These are phyloP conservation scores for Dugesia japonica DNA, from an alignment of 2,888 invertebrate species.

Conservation along the genomic window DNA sequence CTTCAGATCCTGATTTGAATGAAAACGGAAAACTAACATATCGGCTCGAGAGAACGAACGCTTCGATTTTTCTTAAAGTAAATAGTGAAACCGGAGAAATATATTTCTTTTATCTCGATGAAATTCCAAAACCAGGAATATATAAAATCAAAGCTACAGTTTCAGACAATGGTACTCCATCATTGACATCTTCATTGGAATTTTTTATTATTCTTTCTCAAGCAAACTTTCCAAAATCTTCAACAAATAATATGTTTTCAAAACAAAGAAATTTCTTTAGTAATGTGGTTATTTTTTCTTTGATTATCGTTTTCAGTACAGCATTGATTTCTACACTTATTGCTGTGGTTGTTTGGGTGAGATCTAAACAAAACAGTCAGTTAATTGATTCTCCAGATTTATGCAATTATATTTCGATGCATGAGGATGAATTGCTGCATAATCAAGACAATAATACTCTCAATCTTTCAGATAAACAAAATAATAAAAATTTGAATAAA, in stretches of 20 bases:
- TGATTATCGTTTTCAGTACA: neutral
- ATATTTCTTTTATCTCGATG: neutral
- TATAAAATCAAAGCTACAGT: neutral
- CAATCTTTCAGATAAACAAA: neutral
- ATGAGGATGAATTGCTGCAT: neutral
- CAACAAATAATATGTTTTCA: neutral
- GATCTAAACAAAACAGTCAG: neutral
- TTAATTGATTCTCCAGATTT: neutral
- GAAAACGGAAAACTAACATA: neutral
- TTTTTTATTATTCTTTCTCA: neutral
- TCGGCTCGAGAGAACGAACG: neutral
- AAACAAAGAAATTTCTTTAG: neutral
- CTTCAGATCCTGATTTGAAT: neutral
- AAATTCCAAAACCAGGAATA: neutral
- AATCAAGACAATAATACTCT: neutral
- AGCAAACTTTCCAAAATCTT: neutral
- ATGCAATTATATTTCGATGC: neutral
- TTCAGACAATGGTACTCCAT: neutral
- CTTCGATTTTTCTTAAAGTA: neutral
- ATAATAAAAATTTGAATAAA: neutral
- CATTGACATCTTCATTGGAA: neutral
- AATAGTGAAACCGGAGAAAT: neutral
- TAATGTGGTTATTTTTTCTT: neutral
- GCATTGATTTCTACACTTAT: neutral
- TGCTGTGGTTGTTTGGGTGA: neutral